Base-by-base conservation (phyloP, 2,797 vertebrate genomes). In the Naso thynnoides region DNA sequence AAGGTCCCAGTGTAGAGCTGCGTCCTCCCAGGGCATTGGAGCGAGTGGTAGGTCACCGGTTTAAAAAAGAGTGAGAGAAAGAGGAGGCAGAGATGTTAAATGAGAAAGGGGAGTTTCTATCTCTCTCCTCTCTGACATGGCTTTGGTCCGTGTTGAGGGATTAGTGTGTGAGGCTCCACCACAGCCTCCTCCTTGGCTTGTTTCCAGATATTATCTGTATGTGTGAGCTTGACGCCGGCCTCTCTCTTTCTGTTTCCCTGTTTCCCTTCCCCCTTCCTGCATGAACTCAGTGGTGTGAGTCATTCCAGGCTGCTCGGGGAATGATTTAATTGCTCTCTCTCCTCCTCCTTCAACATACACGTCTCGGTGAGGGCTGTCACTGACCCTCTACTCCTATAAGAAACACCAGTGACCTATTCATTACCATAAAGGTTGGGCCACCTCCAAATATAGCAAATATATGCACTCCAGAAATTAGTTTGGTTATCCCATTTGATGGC, bases 251-350 rank as follows among this genome's bases (percentile, higher is more conserved):
- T 49, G 33, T 8, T 59, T 71, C 73, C 70, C 3, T 15, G 4
- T 41, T 52, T 68, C 81, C 68, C 76, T 13, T 8, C 45, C 57
- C 38, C 23, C 29, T 80, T 73, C 60, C 70, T 59, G 58, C 83
- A 86, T 82, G 62, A 87, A 90, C 82, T 85, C 78, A 78, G 80
- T 68, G 82, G 71, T 74, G 84, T 91, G 90, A 92, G 85, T 92
- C 91, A 91, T 88, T 78, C 79, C 71, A 56, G 81, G 76, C 85
- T 90, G 85, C 81, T 85, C n/a, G 2, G 83, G 85, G 83, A 90
- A 83, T 76, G 86, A 88, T 93, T 87, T 92, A 91, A 93, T 92
- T 93, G 88, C 84, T 84, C 84, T 89, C 86, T 76, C 67, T 88
- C 78, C 75, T 79, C 65, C 66, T 82, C 54, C 60, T 76, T 73